These are phyloP conservation scores for Forbesichthys agassizii DNA, from an alignment of 2,113 vertebrate species.

Conservation along the genomic window DNA sequence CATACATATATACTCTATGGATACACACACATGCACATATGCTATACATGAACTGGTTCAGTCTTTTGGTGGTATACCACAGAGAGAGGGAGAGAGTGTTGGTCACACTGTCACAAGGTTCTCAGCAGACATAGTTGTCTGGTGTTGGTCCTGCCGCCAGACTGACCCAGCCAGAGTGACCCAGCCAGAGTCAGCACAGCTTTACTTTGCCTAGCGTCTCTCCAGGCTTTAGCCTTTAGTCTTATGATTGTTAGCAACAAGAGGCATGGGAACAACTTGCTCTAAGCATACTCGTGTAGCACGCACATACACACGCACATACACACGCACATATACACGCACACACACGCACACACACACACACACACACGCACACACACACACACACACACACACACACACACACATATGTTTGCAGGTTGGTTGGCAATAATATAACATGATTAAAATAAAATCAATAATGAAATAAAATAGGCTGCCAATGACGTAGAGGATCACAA, in stretches of 20 bases:
- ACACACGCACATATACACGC: background rate
- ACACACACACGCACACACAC: background rate
- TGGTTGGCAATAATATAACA: constrained; percentile 43
- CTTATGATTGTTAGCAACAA: constrained; percentile 55
- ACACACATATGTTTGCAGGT: constrained; percentile 7
- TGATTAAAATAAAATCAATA: constrained; percentile 2
- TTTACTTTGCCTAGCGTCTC: constrained; percentile 45
- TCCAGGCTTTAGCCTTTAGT: constrained; percentile 41
- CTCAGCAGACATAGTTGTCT: constrained; percentile 33
- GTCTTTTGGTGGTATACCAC: no score
- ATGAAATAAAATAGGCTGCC: constrained; percentile 25
- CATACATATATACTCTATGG: no score
- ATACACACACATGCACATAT: no score
- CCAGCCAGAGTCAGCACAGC: constrained; percentile 41
- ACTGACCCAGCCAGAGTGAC: constrained; percentile 36
- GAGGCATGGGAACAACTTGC: constrained; percentile 52
- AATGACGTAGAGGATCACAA: constrained; percentile 38
- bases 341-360: constrained; percentile 4
- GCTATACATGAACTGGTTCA: no score
- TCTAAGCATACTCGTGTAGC: constrained; percentile 17
- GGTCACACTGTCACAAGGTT: constrained; percentile 60
- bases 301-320: background rate
- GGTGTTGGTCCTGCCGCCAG: no score
- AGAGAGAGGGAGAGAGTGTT: background rate
- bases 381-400: constrained; percentile 2